Conservation (phyloP, 2,888 invertebrate species). For the Apamea anceps region DNA sequence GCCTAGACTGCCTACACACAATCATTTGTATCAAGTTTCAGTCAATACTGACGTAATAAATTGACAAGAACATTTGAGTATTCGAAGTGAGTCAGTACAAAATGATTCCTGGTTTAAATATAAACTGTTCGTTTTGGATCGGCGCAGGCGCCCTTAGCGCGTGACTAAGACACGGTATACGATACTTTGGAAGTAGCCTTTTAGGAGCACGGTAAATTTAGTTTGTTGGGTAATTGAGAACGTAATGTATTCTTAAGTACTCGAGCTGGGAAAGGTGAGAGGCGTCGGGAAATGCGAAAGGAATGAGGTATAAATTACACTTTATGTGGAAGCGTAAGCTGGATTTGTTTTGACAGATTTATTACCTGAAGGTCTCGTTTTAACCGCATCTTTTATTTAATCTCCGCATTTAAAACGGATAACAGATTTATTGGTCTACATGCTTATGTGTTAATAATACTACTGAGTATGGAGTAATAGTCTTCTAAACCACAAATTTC, state of each 20-base stretch:
- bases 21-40: constrained; percentile 52
- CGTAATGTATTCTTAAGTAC: constrained; percentile 60
- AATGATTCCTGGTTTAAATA: constrained; percentile 65
- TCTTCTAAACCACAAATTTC: background rate
- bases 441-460: constrained; percentile 2
- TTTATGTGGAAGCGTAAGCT: constrained; percentile 36
- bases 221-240: constrained; percentile 63
- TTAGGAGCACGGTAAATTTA: constrained; percentile 62
- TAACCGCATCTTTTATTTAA: constrained; percentile 25
- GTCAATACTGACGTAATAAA: constrained; percentile 41
- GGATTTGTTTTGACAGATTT: constrained; percentile 50
- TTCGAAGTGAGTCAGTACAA: constrained; percentile 60
- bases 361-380: constrained; percentile 18
- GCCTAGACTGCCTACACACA: constrained; percentile 37
- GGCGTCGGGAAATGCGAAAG: constrained; percentile 45
- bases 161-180: constrained; percentile 65
- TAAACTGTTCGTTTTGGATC: constrained; percentile 62
- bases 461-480: background rate
- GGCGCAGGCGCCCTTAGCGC: constrained; percentile 60
- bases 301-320: constrained; percentile 39
- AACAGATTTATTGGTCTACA: constrained; percentile 25
- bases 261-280: constrained; percentile 45
- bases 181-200: constrained; percentile 55
- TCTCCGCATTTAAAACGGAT: constrained; percentile 13
- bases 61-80: constrained; percentile 41